These are phyloP conservation scores for Gymnoscelis rufifasciata DNA, from an alignment of 2,888 invertebrate genomes.

Conservation along the genomic window DNA sequence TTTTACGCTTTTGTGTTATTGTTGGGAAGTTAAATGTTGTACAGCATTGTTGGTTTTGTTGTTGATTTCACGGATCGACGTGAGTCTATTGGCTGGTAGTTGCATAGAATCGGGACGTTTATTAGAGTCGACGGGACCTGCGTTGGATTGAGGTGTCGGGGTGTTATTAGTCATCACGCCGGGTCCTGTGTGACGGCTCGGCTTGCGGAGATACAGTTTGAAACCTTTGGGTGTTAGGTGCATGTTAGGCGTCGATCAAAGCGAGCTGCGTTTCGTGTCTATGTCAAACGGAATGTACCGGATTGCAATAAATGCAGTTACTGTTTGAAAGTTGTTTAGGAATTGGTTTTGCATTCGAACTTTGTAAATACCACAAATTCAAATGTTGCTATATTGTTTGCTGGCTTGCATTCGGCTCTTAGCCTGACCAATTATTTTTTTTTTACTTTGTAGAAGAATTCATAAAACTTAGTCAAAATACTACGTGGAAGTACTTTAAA, in stretches of 20 bases:
- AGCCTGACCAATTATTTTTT: too few relatives aligned
- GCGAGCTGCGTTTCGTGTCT: too few relatives aligned
- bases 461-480: too few relatives aligned
- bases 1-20: slow-evolving; percentile 67
- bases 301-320: slow-evolving; percentile 1
- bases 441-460: too few relatives aligned
- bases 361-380: too few relatives aligned
- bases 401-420: too few relatives aligned
- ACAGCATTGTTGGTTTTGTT: slow-evolving; percentile 60
- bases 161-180: slow-evolving; percentile 50
- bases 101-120: slow-evolving; percentile 68
- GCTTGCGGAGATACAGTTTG: slow-evolving; percentile 12
- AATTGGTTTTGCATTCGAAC: neutral
- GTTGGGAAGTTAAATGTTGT: slow-evolving; percentile 77
- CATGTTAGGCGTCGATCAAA: slow-evolving; percentile 15
- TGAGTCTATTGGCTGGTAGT: slow-evolving; percentile 49
- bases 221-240: slow-evolving; percentile 18
- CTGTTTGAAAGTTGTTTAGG: neutral
- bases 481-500: too few relatives aligned
- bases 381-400: too few relatives aligned
- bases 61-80: slow-evolving; percentile 60
- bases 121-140: slow-evolving; percentile 62
- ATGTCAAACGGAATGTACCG: slow-evolving; percentile 6
- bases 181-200: slow-evolving; percentile 28
- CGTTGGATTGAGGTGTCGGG: slow-evolving; percentile 57